Base-by-base conservation (phyloP, 1,140 invertebrate species). In the Ditylenchus dipsaci region DNA sequence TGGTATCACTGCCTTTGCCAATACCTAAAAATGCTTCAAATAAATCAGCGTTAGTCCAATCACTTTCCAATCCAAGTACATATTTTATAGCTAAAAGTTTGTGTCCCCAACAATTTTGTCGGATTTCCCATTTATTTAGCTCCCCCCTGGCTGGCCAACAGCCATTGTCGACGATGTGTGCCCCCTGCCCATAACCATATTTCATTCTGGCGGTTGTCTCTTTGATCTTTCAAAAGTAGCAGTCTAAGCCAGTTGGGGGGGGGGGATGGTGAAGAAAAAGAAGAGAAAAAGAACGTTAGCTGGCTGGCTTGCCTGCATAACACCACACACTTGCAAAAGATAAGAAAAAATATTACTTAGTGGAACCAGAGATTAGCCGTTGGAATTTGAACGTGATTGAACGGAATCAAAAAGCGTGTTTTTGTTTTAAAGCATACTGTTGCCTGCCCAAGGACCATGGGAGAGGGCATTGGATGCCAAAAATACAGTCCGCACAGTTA, bases 181-280 rank as follows among this genome's bases (percentile, higher is more conserved):
- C n/a, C n/a, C n/a, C n/a, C n/a, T n/a, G 68, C 64, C 67, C 67
- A 72, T 68, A 71, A 68, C 68, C 67, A 68, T 68, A 68, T 68
- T 68, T 68, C 67, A 68, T 68, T 68, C 67, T 15, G 23, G 67
- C 67, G 67, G 67, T 68, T 70, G 19, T 23, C 68, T n/a, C 67
- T 68, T 68, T 68, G 64, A 68, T 68, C 67, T 68, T 71, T 68
- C 21, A 19, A 45, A 68, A 68, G 70, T 72, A 19, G 33, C 47
- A 23, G n/a, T 58, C 23, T 66, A 68, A 56, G 68, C 49, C 49
- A 26, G 49, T 53, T 53, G 33, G 33, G 11, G 11, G 33, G 11
- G 33, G 3, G 11, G 33, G 3, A 38, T 3, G 33, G 11, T 71
- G 11, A 57, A 57, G 53, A 11, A 26, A 23, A 26, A 23, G 53